These are phyloP conservation scores for Centropyge bicolor DNA, from an alignment of 2,797 vertebrate species.

Conservation along the genomic window DNA sequence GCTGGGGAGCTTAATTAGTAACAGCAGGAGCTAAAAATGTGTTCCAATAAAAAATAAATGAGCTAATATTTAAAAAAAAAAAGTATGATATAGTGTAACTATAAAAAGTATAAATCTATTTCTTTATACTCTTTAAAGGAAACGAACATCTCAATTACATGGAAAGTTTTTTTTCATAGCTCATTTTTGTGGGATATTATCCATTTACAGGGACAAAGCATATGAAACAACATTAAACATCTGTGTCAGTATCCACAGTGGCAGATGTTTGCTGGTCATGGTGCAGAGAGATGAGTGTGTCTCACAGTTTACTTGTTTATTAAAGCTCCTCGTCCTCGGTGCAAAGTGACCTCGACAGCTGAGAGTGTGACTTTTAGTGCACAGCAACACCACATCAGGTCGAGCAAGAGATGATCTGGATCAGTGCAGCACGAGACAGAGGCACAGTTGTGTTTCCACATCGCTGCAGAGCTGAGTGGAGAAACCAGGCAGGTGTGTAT, in stretches of 20 bases:
- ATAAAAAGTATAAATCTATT: not conserved
- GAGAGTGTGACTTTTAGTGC: not conserved
- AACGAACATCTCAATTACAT: too few species aligned
- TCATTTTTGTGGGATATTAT: not conserved
- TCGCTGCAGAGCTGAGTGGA: not conserved
- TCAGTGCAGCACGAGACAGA: not conserved
- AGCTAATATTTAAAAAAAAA: too few species aligned
- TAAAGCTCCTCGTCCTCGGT: slow-evolving; percentile 6
- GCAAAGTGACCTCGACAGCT: not conserved
- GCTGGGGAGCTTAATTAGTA: slow-evolving; percentile 1
- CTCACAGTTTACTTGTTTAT: not conserved
- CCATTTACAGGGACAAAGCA: not conserved
- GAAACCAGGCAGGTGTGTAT: not conserved
- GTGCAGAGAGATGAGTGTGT: not conserved
- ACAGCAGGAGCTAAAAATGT: slow-evolving; percentile 13
- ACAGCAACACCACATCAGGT: not conserved
- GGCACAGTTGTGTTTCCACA: not conserved
- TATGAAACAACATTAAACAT: not conserved
- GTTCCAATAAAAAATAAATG: not conserved
- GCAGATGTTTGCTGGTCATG: not conserved
- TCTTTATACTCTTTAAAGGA: too few species aligned
- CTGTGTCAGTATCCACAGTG: not conserved
- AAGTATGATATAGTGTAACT: too few species aligned
- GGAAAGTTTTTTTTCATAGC: not conserved
- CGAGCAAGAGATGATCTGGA: accelerated